Conservation (phyloP, 2,888 invertebrate genomes). For the Drosophila yooni region DNA sequence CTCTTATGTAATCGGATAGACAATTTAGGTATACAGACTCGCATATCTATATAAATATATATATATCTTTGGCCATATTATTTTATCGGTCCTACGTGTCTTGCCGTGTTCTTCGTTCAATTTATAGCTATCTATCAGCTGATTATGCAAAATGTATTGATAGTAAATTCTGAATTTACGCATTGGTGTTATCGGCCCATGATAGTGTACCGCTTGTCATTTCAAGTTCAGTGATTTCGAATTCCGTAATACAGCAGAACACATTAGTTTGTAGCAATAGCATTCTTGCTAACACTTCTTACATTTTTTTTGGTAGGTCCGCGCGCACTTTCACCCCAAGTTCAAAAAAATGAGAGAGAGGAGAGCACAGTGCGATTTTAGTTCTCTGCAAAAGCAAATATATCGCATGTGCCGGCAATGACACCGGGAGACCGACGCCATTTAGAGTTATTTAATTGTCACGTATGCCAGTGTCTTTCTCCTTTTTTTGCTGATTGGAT, state of each 20-base stretch:
- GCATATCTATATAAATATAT: constrained; percentile 2
- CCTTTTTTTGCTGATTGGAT: constrained; percentile 38
- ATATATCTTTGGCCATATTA: constrained; percentile 28
- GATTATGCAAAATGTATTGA: constrained; percentile 38
- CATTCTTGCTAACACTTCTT: neutral
- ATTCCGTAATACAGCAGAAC: constrained; percentile 33
- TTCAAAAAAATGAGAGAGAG: neutral
- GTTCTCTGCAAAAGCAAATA: constrained; percentile 7
- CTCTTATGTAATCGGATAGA: constrained; percentile 38
- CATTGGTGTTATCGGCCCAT: constrained; percentile 33
- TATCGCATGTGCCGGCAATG: constrained; percentile 21
- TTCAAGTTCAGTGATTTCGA: constrained; percentile 14
- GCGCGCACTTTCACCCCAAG: constrained; percentile 47
- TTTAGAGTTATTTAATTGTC: constrained; percentile 52
- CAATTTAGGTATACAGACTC: constrained; percentile 25
- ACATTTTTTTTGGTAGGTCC: neutral
- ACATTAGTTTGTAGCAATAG: neutral
- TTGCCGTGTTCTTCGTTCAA: constrained; percentile 1
- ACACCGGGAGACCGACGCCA: constrained; percentile 48
- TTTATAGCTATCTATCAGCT: constrained; percentile 45
- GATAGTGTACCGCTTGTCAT: constrained; percentile 21
- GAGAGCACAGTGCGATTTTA: constrained; percentile 1
- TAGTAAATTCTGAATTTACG: constrained; percentile 21
- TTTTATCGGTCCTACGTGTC: constrained; percentile 14
- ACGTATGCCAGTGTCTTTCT: constrained; percentile 63